Percentiles rank a stretch among this genome's conserved stretches.
phyloP scores from a whole-genome alignment of 2,113 vertebrate species.

The Marmota monax region DNA sequence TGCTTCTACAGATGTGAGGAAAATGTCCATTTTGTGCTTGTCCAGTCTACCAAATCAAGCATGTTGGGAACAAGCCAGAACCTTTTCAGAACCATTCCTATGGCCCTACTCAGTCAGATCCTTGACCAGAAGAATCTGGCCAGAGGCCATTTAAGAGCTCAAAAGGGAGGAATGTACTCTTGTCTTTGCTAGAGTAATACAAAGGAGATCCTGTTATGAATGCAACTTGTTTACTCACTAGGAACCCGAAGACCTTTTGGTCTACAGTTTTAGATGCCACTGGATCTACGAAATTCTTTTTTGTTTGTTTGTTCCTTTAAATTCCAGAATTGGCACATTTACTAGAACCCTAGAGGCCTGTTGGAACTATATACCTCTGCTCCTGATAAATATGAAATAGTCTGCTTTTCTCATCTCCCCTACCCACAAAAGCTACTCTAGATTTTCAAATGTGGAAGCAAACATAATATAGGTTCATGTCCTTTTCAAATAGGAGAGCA shows the following conservation, averaged over 20 bases:
- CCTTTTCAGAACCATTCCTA: background rate
- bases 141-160: constrained; percentile 35
- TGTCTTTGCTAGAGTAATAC: background rate
- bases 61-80: constrained; percentile 5
- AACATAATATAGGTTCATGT: background rate
- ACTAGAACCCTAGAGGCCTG: background rate
- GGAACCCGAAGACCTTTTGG: background rate
- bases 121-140: constrained; percentile 53
- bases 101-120: background rate
- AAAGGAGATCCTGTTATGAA: constrained; percentile 38
- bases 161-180: constrained; percentile 57
- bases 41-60: constrained; percentile 52
- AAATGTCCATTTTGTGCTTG: background rate
- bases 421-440: background rate
- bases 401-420: background rate
- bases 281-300: background rate
- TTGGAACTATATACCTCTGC: background rate
- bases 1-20: background rate
- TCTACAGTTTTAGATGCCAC: background rate
- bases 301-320: background rate
- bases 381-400: background rate
- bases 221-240: background rate
- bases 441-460: constrained; percentile 8
- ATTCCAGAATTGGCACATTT: background rate
- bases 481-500: background rate